These are phyloP conservation scores for Urophycis tenuis DNA, from an alignment of 2,797 vertebrate species.

Conservation along the genomic window DNA sequence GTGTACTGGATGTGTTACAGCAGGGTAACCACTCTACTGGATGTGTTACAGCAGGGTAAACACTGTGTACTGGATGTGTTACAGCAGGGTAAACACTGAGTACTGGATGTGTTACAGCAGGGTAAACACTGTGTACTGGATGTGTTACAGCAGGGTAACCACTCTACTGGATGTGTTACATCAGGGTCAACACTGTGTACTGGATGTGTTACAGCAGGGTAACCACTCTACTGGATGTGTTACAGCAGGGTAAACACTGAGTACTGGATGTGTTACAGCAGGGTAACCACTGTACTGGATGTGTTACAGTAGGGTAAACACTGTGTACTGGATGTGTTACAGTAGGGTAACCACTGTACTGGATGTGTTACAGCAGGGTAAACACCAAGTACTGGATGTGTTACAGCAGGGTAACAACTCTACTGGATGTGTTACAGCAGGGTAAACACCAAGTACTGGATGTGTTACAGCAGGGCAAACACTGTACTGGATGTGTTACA, in stretches of 20 bases:
- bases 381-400: constrained; percentile 1
- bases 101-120: not conserved
- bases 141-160: not conserved
- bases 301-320: not conserved
- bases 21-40: not conserved
- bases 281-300: not conserved
- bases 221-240: not conserved
- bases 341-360: not conserved
- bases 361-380: not conserved
- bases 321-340: constrained; percentile 1
- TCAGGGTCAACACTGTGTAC: not conserved
- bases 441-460: too few species aligned
- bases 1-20: not conserved
- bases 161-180: not conserved
- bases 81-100: not conserved
- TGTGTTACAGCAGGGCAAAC: too few species aligned
- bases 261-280: not conserved
- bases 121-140: not conserved
- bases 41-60: not conserved
- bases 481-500: too few species aligned
- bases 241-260: not conserved
- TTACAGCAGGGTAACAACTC: not conserved
- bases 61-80: constrained; percentile 1
- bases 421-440: too few species aligned
- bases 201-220: not conserved